These are phyloP conservation scores for Myzus persicae DNA, from an alignment of 1,140 invertebrate genomes.

Conservation along the genomic window DNA sequence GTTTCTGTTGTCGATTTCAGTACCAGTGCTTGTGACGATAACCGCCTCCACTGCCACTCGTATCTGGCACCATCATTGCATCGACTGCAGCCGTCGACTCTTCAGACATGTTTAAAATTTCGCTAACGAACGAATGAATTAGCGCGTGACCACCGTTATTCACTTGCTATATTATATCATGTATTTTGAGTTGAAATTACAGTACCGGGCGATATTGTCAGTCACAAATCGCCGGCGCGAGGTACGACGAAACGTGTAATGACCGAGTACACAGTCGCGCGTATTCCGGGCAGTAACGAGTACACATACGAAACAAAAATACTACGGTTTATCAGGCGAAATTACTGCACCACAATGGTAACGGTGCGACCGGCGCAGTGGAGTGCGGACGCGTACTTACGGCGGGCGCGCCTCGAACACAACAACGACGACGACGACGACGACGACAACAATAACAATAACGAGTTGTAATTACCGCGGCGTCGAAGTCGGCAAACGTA, in stretches of 20 bases:
- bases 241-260: background rate
- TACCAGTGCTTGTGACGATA: slow-evolving; percentile 25
- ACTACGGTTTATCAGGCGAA: background rate
- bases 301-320: background rate
- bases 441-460: background rate
- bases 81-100: background rate
- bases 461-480: background rate
- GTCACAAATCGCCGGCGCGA: background rate
- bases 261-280: too few species aligned
- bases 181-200: background rate
- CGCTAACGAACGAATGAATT: background rate
- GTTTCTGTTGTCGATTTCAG: background rate
- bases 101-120: background rate
- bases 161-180: background rate
- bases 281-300: background rate
- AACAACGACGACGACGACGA: background rate
- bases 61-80: background rate
- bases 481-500: background rate
- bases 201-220: background rate
- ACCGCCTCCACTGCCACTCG: background rate
- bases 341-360: background rate
- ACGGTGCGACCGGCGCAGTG: too few species aligned
- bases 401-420: too few species aligned
- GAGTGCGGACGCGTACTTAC: background rate
- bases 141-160: background rate